Base-by-base conservation (phyloP, 2,888 invertebrate genomes). In the Ormia ochracea region DNA sequence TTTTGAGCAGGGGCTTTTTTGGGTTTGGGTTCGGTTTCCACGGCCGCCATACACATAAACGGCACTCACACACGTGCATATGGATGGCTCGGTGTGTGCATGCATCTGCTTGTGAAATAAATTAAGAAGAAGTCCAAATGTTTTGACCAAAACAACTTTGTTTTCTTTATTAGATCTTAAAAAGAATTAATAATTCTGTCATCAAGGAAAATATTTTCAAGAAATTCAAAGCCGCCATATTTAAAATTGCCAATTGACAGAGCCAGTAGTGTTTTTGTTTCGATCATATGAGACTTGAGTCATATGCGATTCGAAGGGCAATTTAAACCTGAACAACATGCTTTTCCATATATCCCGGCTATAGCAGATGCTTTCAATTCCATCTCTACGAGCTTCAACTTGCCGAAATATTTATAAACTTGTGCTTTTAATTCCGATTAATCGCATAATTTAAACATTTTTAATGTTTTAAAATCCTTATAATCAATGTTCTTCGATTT, bases 161-260 rank as follows among this genome's bases (percentile, higher is more conserved):
- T 63, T 52, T 54, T 31, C 28, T 68, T 73, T 72, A 72, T 72
- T 72, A 66, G 66, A 59, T 69, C 50, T 41, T 61, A 63, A 68
- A 76, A 76, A 5, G 58, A 80, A 80, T 80, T 73, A 73, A 80
- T 80, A 80, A 76, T 80, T 76, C 76, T 76, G 76, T 80, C 80
- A 76, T 76, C 80, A 72, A 76, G 68, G 14, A 7, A 59, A 61
- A 63, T 41, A 2, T 31, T 38, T 75, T 19, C 43, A 26, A 41
- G 14, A 45, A 65, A n/a, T n/a, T 17, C 21, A 4, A 59, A 21
- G n/a, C 41, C 19, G 48, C 21, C 41, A 61, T 54, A 41, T 58
- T 36, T 17, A 54, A 59, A 75, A 28, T 36, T 54, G n/a, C 4
- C 33, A 63, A 54, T 23, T 43, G 38, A 58, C 28, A 36, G 58